Evolutionary conservation across 2,797 vertebrate genomes (phyloP).

Genomic region (Hypotaenidia philippensis): DNA sequence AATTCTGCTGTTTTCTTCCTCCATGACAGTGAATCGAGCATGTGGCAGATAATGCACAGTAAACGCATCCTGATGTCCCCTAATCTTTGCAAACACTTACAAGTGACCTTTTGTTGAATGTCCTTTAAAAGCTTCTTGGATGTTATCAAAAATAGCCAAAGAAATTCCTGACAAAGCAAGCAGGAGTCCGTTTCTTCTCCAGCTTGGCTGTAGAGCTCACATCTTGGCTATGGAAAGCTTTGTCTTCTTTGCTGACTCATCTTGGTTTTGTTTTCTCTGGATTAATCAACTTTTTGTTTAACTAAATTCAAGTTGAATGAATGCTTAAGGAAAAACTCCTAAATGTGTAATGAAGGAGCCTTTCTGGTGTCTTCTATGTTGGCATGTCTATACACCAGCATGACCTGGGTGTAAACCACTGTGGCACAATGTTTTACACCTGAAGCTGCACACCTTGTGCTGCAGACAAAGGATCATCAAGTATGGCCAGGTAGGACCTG

Average conservation of each 20-base stretch:
- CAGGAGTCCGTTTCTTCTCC: background rate
- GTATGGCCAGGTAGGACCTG: fast-evolving
- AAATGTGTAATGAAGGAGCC: background rate
- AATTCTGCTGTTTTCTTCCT: conserved; percentile 75
- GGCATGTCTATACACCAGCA: fast-evolving
- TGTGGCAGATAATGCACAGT: conserved; percentile 72
- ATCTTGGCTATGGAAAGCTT: background rate
- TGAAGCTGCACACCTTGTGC: background rate
- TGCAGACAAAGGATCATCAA: background rate
- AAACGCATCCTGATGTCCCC: conserved; percentile 73
- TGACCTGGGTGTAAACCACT: background rate
- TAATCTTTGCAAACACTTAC: conserved; percentile 80
- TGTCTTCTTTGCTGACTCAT: background rate
- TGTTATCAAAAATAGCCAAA: conserved; percentile 46
- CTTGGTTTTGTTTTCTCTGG: background rate
- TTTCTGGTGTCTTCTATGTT: fast-evolving
- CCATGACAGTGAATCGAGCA: conserved; percentile 79
- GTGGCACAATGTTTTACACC: background rate
- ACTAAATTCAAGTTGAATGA: background rate
- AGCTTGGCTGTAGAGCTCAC: background rate
- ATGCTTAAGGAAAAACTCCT: background rate
- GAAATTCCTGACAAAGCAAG: conserved; percentile 33
- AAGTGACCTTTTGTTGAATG: conserved; percentile 72
- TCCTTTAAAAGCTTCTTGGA: conserved; percentile 73
- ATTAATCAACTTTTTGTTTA: background rate